Evolutionary conservation across 2,113 vertebrate genomes (phyloP).

Genomic region (Tamias sibiricus): DNA sequence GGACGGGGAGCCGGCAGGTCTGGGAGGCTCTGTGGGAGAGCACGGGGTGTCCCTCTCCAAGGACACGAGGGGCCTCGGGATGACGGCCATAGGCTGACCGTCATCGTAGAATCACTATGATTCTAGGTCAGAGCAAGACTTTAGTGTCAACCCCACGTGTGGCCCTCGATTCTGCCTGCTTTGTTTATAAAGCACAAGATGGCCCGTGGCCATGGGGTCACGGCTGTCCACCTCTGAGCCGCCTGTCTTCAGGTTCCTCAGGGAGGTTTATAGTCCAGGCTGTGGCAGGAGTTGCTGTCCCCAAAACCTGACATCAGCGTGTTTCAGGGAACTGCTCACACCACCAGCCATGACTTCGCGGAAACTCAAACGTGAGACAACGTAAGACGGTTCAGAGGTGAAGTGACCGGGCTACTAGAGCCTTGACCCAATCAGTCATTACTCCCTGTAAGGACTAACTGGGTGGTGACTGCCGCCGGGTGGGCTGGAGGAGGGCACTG

Average conservation of each 20-base stretch:
- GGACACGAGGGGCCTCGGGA: accelerated
- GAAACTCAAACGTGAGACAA: no score
- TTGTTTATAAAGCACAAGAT: neutral
- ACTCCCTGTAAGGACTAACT: no score
- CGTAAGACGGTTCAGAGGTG: no score
- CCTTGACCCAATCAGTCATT: no score
- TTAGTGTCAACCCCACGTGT: neutral
- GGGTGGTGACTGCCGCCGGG: no score
- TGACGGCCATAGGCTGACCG: no score
- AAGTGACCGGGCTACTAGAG: no score
- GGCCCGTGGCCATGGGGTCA: neutral
- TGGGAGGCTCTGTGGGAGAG: neutral
- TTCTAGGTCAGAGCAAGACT: neutral
- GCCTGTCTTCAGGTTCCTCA: neutral
- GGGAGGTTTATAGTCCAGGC: neutral
- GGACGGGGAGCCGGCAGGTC: accelerated
- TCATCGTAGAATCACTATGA: no score
- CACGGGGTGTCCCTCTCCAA: neutral
- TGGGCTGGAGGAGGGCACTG: no score
- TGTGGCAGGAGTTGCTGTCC: neutral
- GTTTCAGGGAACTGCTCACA: no score
- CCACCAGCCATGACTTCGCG: no score
- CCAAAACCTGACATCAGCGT: neutral
- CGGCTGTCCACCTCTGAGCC: neutral
- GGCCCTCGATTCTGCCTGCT: neutral